Evolutionary conservation across 2,113 vertebrate species (phyloP).

Genomic region (Empidonax traillii): DNA sequence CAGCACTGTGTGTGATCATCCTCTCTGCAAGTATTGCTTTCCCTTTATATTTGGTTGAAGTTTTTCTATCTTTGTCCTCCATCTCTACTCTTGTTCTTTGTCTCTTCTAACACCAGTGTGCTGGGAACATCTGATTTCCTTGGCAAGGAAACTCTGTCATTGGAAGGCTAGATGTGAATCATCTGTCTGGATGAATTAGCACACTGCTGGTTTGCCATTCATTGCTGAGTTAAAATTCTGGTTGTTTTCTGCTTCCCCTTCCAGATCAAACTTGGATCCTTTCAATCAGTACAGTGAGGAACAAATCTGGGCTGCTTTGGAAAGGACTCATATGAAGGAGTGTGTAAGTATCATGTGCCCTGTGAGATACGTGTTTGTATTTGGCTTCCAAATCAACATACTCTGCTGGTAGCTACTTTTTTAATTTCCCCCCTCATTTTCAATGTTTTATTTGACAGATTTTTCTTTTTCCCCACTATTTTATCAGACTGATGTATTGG

Average conservation of each 20-base stretch:
- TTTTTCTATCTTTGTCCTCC: not conserved
- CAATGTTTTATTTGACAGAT: not conserved
- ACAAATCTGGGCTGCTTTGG: conserved; percentile 89
- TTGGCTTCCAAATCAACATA: not conserved
- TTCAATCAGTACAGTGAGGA: conserved; percentile 86
- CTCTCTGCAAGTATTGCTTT: not conserved
- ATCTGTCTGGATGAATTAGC: not conserved
- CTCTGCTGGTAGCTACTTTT: not conserved
- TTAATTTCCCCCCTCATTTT: not conserved
- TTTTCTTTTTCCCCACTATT: not conserved
- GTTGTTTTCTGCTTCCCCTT: not conserved
- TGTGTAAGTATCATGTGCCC: conserved; percentile 81
- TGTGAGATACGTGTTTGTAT: not conserved
- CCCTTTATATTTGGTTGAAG: not conserved
- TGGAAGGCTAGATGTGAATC: not conserved
- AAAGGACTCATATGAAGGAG: conserved; percentile 95
- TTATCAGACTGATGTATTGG: not conserved
- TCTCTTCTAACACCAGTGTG: not conserved
- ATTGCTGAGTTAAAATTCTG: not conserved
- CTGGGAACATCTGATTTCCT: not conserved
- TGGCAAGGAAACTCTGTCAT: not conserved
- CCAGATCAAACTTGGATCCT: conserved; percentile 90
- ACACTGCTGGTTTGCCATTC: not conserved
- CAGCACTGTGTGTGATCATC: not conserved
- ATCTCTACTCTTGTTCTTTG: not conserved